Percentiles rank a stretch among this genome's conserved stretches.
Conservation (phyloP, 2,888 invertebrate genomes). For the Agelastica alni region DNA sequence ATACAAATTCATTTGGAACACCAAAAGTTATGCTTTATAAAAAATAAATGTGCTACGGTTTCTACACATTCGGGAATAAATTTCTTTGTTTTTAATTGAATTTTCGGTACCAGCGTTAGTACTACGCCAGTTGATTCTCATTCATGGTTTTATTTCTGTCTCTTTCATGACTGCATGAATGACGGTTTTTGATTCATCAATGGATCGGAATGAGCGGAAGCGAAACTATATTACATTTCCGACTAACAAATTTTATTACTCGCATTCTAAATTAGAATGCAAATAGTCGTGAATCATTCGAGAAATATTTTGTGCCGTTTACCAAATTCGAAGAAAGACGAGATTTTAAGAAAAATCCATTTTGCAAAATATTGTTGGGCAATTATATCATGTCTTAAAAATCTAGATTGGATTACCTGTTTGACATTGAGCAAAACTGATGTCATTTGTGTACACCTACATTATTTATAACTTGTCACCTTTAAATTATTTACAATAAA, state of each 20-base stretch:
- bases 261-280: not conserved
- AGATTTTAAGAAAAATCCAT: not conserved
- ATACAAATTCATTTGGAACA: too few relatives aligned
- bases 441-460: too few relatives aligned
- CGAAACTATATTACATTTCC: slow-evolving; percentile 3
- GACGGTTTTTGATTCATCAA: slow-evolving; percentile 1
- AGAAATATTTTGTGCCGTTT: not conserved
- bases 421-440: slow-evolving; percentile 1
- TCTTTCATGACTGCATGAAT: slow-evolving; percentile 5
- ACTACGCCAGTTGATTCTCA: not conserved
- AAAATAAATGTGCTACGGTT: too few relatives aligned
- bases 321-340: slow-evolving; percentile 3
- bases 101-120: not conserved
- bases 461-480: too few relatives aligned
- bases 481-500: too few relatives aligned
- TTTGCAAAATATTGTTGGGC: slow-evolving; percentile 1
- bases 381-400: slow-evolving; percentile 5
- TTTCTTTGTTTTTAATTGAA: too few relatives aligned
- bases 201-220: slow-evolving; percentile 7
- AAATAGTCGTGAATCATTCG: not conserved
- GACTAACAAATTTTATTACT: slow-evolving; percentile 1
- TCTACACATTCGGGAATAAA: too few relatives aligned
- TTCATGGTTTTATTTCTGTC: not conserved
- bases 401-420: slow-evolving; percentile 9
- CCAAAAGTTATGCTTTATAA: too few relatives aligned